Conservation (phyloP, 1,140 invertebrate genomes). For the Pectinophora gossypiella region DNA sequence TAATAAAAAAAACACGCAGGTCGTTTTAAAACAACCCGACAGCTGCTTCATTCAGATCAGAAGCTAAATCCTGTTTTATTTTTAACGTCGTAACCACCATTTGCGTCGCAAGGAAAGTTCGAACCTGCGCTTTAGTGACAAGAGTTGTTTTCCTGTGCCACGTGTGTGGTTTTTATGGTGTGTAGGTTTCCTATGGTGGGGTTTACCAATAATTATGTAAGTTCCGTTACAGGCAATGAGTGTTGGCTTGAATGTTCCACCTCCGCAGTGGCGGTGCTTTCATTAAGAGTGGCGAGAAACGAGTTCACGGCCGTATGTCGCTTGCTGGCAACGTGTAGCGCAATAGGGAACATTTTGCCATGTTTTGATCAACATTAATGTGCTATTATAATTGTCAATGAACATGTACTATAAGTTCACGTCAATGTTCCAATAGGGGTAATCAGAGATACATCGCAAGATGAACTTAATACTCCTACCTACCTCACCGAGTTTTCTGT, state of each 20-base stretch:
- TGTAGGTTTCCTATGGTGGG: not conserved
- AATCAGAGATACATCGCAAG: too few relatives aligned
- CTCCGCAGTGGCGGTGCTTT: slow-evolving; percentile 27
- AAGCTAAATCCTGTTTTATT: not conserved
- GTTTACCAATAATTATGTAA: slow-evolving; percentile 51
- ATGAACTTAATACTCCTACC: too few relatives aligned
- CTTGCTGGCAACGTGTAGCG: not conserved
- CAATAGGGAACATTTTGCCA: too few relatives aligned
- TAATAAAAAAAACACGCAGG: not conserved
- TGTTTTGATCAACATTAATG: too few relatives aligned
- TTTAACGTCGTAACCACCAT: not conserved
- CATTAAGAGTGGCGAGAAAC: slow-evolving; percentile 33
- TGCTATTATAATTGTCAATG: too few relatives aligned
- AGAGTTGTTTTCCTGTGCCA: not conserved
- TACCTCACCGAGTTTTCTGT: too few relatives aligned
- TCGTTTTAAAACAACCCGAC: slow-evolving; percentile 8
- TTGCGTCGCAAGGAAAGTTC: not conserved
- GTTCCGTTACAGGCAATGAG: slow-evolving; percentile 37
- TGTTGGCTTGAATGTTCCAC: slow-evolving; percentile 26
- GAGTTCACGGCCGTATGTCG: slow-evolving; percentile 5
- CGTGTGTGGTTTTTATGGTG: not conserved
- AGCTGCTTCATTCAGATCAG: slow-evolving; percentile 34
- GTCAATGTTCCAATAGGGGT: too few relatives aligned
- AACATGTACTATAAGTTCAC: too few relatives aligned
- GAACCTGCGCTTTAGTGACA: not conserved